Evolutionary conservation across 1,140 invertebrate species (phyloP).

Genomic region (Stratiolaelaps scimitus): DNA sequence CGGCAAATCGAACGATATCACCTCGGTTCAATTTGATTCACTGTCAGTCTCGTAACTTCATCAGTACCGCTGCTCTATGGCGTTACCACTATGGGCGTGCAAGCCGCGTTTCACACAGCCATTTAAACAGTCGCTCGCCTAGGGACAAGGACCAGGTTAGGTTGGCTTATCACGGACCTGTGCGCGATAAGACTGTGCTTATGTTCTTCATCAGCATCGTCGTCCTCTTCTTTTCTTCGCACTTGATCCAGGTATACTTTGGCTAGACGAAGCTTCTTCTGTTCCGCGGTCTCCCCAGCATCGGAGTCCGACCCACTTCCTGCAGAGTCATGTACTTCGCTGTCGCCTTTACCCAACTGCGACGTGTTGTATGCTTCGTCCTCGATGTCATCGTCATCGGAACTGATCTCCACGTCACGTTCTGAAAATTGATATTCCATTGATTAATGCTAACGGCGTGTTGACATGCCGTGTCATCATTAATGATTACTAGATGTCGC

Average conservation of each 20-base stretch:
- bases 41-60: conserved; percentile 26
- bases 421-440: no score
- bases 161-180: conserved; percentile 41
- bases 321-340: conserved; percentile 29
- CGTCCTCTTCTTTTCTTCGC: conserved; percentile 53
- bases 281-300: conserved; percentile 64
- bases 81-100: no score
- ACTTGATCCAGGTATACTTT: conserved; percentile 78
- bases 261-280: conserved; percentile 71
- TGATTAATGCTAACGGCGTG: no score
- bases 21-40: background rate
- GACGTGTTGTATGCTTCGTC: background rate
- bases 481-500: no score
- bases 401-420: conserved; percentile 11
- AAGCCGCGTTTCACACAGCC: no score
- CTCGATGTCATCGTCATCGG: conserved; percentile 9
- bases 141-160: conserved; percentile 56
- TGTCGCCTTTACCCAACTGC: background rate
- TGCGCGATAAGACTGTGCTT: conserved; percentile 22
- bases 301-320: conserved; percentile 38
- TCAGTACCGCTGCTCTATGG: conserved; percentile 59
- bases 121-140: no score
- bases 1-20: conserved; percentile 2
- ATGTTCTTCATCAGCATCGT: conserved; percentile 52
- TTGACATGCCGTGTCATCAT: no score